Conservation (phyloP, 2,888 invertebrate genomes). For the Arctia plantaginis region DNA sequence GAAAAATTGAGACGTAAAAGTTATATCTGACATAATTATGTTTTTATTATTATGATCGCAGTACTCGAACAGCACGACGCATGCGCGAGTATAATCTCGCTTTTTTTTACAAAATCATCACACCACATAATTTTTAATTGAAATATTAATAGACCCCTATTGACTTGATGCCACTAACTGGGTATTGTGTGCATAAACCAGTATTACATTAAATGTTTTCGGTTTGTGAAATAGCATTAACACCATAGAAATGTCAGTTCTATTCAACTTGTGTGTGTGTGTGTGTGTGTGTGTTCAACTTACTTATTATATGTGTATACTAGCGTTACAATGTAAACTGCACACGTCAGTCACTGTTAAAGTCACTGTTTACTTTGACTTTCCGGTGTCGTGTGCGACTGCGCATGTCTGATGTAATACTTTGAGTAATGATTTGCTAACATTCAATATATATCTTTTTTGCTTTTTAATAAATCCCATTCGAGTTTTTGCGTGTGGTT, state of each 20-base stretch:
- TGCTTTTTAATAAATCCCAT: neutral
- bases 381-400: slow-evolving; percentile 40
- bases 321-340: slow-evolving; percentile 11
- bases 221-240: neutral
- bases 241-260: neutral
- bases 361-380: slow-evolving; percentile 41
- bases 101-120: too few relatives aligned
- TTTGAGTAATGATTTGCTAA: slow-evolving; percentile 1
- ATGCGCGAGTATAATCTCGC: too few relatives aligned
- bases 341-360: slow-evolving; percentile 2
- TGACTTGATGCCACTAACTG: too few relatives aligned
- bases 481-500: neutral
- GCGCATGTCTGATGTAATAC: slow-evolving; percentile 29
- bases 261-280: too few relatives aligned
- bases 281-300: too few relatives aligned
- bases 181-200: neutral
- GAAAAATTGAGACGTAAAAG: neutral
- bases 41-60: too few relatives aligned
- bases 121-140: too few relatives aligned
- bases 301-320: neutral
- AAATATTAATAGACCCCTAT: too few relatives aligned
- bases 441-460: neutral
- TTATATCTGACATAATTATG: neutral
- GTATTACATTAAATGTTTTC: neutral
- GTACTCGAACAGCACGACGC: too few relatives aligned